Percentiles rank a stretch among this genome's conserved stretches.
phyloP scores from a whole-genome alignment of 1,140 invertebrate genomes.

The Platyura marginata region DNA sequence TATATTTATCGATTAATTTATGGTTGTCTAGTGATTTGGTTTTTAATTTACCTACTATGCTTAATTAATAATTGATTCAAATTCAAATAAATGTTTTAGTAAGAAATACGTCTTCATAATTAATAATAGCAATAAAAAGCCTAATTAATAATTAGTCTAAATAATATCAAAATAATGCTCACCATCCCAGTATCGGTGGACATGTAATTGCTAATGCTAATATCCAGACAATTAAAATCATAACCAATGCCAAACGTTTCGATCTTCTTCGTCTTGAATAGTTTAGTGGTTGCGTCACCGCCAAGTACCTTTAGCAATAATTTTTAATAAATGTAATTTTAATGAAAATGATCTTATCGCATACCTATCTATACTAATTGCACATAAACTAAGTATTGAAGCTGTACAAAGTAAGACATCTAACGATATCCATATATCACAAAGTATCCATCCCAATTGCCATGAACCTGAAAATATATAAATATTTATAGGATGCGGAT shows the following conservation, averaged over 20 bases:
- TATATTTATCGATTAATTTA: too few relatives aligned
- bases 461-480: slow-evolving; percentile 51
- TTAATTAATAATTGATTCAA: neutral
- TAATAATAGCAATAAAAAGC: too few relatives aligned
- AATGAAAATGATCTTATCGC: slow-evolving; percentile 4
- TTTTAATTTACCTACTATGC: too few relatives aligned
- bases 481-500: too few relatives aligned
- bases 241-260: slow-evolving; percentile 47
- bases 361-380: slow-evolving; percentile 62
- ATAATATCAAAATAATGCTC: slow-evolving; percentile 13
- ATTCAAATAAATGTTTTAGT: neutral
- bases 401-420: slow-evolving; percentile 86
- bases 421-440: slow-evolving; percentile 80
- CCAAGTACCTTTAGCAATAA: slow-evolving; percentile 36
- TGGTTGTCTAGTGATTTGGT: too few relatives aligned
- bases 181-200: slow-evolving; percentile 58
- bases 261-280: slow-evolving; percentile 52
- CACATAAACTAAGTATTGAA: slow-evolving; percentile 57
- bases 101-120: neutral
- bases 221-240: slow-evolving; percentile 62
- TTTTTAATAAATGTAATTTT: neutral
- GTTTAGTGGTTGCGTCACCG: slow-evolving; percentile 57
- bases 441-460: slow-evolving; percentile 59
- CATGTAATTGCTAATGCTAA: slow-evolving; percentile 56
- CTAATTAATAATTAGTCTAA: neutral